These are phyloP conservation scores for Leucoma salicis DNA, from an alignment of 2,888 invertebrate species.

Conservation along the genomic window DNA sequence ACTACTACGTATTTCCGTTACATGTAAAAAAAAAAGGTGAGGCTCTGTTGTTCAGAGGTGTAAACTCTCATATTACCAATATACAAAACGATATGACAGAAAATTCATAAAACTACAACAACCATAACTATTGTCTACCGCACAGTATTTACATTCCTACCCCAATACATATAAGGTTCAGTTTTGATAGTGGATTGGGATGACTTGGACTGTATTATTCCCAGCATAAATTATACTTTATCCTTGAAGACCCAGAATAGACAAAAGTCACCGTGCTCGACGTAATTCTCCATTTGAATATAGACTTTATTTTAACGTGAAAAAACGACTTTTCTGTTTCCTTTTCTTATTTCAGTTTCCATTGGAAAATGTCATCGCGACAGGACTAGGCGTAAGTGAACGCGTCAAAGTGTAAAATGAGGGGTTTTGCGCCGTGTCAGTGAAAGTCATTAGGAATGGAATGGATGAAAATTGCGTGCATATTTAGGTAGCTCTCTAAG, in stretches of 20 bases:
- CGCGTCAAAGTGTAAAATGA: slow-evolving; percentile 82
- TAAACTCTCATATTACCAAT: slow-evolving; percentile 77
- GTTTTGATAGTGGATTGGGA: slow-evolving; percentile 35
- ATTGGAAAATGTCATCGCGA: slow-evolving; percentile 75
- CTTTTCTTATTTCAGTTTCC: slow-evolving; percentile 51
- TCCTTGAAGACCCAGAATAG: slow-evolving; percentile 75
- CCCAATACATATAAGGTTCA: slow-evolving; percentile 36
- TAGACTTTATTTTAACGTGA: slow-evolving; percentile 50
- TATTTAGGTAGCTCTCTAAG: slow-evolving; percentile 72
- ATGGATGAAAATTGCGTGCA: slow-evolving; percentile 80
- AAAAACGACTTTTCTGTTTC: slow-evolving; percentile 42
- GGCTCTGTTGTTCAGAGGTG: slow-evolving; percentile 73
- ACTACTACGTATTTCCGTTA: slow-evolving; percentile 57
- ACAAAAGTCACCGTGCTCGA: slow-evolving; percentile 68
- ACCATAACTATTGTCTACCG: slow-evolving; percentile 18
- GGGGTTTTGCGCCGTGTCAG: slow-evolving; percentile 79
- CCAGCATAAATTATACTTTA: slow-evolving; percentile 60
- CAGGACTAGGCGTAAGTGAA: slow-evolving; percentile 78
- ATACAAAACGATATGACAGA: slow-evolving; percentile 65
- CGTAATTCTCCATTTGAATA: slow-evolving; percentile 40
- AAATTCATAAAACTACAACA: slow-evolving; percentile 39
- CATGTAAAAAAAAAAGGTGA: slow-evolving; percentile 71
- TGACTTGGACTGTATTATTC: slow-evolving; percentile 49
- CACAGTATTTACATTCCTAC: slow-evolving; percentile 42
- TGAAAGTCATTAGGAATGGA: slow-evolving; percentile 81